phyloP scores from a whole-genome alignment of 2,888 invertebrate species.

The Tolmerus cingulatus region DNA sequence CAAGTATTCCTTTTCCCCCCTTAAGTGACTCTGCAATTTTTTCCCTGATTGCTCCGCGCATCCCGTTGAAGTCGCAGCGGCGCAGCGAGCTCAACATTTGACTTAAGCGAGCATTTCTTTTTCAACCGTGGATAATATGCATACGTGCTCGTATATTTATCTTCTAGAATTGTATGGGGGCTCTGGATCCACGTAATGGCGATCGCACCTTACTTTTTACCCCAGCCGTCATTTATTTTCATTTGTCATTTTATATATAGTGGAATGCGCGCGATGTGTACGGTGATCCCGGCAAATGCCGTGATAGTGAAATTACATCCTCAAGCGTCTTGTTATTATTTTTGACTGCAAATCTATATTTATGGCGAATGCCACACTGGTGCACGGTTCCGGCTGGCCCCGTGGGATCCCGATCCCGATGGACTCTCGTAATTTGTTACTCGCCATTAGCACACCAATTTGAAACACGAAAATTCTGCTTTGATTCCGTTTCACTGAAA shows the following conservation, averaged over 20 bases:
- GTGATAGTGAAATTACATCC: conserved; percentile 23
- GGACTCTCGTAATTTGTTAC: not conserved
- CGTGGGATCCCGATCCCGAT: not conserved
- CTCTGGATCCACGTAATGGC: not conserved
- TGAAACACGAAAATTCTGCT: not conserved
- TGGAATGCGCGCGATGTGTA: not conserved
- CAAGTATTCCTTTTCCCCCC: not conserved
- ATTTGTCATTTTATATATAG: conserved; percentile 32
- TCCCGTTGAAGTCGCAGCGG: not conserved
- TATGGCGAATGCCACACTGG: conserved; percentile 2
- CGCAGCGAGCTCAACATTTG: not conserved
- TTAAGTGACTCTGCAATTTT: conserved; percentile 12
- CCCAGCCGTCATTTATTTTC: conserved; percentile 21
- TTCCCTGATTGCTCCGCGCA: not conserved
- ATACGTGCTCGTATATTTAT: conserved; percentile 42
- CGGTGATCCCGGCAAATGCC: not conserved
- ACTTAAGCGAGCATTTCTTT: conserved; percentile 40
- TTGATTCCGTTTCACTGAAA: not conserved
- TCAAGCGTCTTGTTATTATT: conserved; percentile 31
- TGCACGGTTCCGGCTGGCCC: not conserved
- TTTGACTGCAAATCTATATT: conserved; percentile 19
- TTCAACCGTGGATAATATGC: conserved; percentile 45
- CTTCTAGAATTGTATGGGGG: conserved; percentile 22
- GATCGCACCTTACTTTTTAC: conserved; percentile 39
- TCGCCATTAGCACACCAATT: not conserved